These are phyloP conservation scores for Gryllus longicercus DNA, from an alignment of 2,888 invertebrate genomes.

Conservation along the genomic window DNA sequence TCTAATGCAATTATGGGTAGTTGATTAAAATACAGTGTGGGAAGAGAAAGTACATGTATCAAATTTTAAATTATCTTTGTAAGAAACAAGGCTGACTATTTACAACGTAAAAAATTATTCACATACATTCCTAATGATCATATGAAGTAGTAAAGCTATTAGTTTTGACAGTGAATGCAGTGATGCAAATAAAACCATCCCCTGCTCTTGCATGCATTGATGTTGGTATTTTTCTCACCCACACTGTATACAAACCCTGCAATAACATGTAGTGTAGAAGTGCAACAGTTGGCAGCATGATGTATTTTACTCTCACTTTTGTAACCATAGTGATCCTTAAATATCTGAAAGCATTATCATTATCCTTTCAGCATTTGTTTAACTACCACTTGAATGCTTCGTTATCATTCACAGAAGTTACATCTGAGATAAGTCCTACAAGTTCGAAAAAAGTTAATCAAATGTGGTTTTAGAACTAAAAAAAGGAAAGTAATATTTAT, in stretches of 20 bases:
- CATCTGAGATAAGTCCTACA: too few relatives aligned
- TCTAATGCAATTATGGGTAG: neutral
- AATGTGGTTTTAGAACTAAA: too few relatives aligned
- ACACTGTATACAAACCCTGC: constrained; percentile 10
- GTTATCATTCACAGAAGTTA: too few relatives aligned
- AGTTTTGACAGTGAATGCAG: too few relatives aligned
- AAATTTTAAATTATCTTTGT: too few relatives aligned
- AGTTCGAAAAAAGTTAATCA: too few relatives aligned
- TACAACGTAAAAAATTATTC: too few relatives aligned
- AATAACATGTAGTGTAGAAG: constrained; percentile 19
- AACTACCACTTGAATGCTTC: too few relatives aligned
- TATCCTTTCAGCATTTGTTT: neutral
- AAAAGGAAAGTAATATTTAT: too few relatives aligned
- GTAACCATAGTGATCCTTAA: constrained; percentile 22
- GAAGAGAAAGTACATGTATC: neutral
- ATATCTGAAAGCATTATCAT: constrained; percentile 23
- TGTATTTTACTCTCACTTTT: constrained; percentile 22
- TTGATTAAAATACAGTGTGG: neutral
- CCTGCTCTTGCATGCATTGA: constrained; percentile 7
- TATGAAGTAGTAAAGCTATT: too few relatives aligned
- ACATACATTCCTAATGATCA: too few relatives aligned
- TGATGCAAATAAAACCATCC: neutral
- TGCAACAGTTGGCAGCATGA: constrained; percentile 24
- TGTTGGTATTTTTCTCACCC: neutral
- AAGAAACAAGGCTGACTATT: too few relatives aligned